phyloP scores from a whole-genome alignment of 2,888 invertebrate genomes.

The Ophion costatus region DNA sequence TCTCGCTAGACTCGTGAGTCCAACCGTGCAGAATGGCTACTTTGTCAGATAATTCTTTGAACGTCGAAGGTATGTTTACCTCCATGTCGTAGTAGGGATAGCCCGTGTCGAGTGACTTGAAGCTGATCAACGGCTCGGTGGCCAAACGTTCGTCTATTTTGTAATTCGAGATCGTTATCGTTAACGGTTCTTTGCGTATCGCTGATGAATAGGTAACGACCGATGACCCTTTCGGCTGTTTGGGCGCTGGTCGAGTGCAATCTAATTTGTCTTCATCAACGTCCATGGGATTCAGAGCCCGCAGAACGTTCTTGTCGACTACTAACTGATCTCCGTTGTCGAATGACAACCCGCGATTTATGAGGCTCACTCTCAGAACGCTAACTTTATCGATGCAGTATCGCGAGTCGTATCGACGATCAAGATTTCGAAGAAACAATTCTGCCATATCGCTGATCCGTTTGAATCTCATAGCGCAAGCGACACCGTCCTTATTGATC shows the following conservation, averaged over 20 bases:
- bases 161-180: slow-evolving; percentile 76
- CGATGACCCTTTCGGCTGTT: slow-evolving; percentile 38
- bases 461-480: slow-evolving; percentile 76
- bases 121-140: slow-evolving; percentile 72
- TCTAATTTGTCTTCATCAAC: slow-evolving; percentile 71
- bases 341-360: slow-evolving; percentile 68
- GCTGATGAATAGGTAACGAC: slow-evolving; percentile 8
- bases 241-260: slow-evolving; percentile 71
- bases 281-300: slow-evolving; percentile 70
- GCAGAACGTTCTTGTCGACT: slow-evolving; percentile 70
- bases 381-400: slow-evolving; percentile 77
- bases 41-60: slow-evolving; percentile 70
- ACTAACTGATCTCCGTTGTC: slow-evolving; percentile 67
- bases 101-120: slow-evolving; percentile 74
- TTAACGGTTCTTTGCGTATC: slow-evolving; percentile 72
- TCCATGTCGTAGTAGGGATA: slow-evolving; percentile 76
- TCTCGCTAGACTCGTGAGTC: slow-evolving; percentile 75
- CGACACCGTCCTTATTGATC: slow-evolving; percentile 64
- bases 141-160: slow-evolving; percentile 75
- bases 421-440: slow-evolving; percentile 72
- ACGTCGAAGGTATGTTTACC: slow-evolving; percentile 77
- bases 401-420: slow-evolving; percentile 72
- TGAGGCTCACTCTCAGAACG: slow-evolving; percentile 69
- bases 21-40: slow-evolving; percentile 77
- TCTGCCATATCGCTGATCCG: slow-evolving; percentile 71